Evolutionary conservation across 1,140 invertebrate species (phyloP).

Genomic region (Meteorus sp.): DNA sequence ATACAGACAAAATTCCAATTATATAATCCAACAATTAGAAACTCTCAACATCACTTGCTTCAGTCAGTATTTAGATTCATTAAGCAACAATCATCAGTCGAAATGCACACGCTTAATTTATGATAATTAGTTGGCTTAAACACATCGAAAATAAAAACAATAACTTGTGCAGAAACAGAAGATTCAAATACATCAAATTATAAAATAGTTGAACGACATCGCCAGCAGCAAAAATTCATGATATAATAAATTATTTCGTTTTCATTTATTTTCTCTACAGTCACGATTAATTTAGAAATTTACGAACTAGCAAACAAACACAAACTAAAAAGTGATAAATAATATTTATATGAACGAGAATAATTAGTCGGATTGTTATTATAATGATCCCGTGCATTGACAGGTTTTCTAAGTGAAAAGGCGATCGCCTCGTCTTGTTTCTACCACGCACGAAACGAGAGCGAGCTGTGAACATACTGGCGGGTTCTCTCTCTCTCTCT

Average conservation of each 20-base stretch:
- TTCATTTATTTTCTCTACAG: background rate
- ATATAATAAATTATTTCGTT: background rate
- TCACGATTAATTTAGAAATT: too few relatives aligned
- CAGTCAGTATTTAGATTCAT: too few relatives aligned
- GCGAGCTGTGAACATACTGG: conserved; percentile 44
- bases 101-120: too few relatives aligned
- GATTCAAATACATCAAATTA: background rate
- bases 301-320: too few relatives aligned
- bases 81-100: too few relatives aligned
- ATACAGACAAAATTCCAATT: too few relatives aligned
- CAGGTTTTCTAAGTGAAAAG: conserved; percentile 59
- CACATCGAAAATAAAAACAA: conserved; percentile 9
- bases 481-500: conserved; percentile 40
- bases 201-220: conserved; percentile 14
- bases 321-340: too few relatives aligned
- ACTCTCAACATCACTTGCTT: too few relatives aligned
- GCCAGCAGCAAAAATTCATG: conserved; percentile 11
- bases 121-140: conserved; percentile 8
- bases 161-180: background rate
- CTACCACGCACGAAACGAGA: conserved; percentile 43
- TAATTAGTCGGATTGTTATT: conserved; percentile 36
- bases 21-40: too few relatives aligned
- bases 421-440: conserved; percentile 50
- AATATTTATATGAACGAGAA: too few relatives aligned
- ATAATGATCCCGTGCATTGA: conserved; percentile 54